Evolutionary conservation across 2,888 invertebrate species (phyloP), one percentile per base, ranked within the genome.

Genomic region (Sinopyrophorus schimmeli): DNA sequence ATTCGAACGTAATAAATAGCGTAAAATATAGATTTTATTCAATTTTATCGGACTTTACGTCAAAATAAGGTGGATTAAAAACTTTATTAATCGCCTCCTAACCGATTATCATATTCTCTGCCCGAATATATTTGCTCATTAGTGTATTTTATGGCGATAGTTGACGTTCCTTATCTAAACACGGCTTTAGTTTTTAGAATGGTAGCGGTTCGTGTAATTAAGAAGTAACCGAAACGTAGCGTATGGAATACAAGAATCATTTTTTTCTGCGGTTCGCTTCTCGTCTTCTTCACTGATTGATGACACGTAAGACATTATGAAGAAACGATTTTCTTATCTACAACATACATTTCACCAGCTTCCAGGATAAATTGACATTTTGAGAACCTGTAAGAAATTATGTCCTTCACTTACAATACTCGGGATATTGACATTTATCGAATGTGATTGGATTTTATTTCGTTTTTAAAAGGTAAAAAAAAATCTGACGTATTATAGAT

Each of bases 181-280:
- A 53, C 32, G 49, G 32, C 44, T 44, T 50, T 46, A 40, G 46
- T 42, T 50, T 53, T 53, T 49, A 46, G 44, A 41, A 31, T 41
- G 41, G 41, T 32, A 39, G 49, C 49, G 44, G 41, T 38, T 14
- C 18, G 28, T 17, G 39, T 52, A 52, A 52, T 52, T 52, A 52
- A 52, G 52, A 47, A 47, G 52, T 51, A 27, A 51, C 37, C 42
- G 17, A 31, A 32, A 43, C 32, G 31, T n/a, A n/a, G n/a, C n/a
- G n/a, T 31, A 20, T 41, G 23, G 26, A 21, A 46, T 24, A 32
- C 23, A 24, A 12, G 27, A 21, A 10, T 26, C 14, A 21, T 20
- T 47, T 14, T 23, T 17, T 38, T 18, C 15, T 35, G 37, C 35
- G 35, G 16, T 15, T 5, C 39, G 18, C 20, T 15, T 28, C 40